phyloP scores from a whole-genome alignment of 2,888 invertebrate species.

The Sericinus montela region DNA sequence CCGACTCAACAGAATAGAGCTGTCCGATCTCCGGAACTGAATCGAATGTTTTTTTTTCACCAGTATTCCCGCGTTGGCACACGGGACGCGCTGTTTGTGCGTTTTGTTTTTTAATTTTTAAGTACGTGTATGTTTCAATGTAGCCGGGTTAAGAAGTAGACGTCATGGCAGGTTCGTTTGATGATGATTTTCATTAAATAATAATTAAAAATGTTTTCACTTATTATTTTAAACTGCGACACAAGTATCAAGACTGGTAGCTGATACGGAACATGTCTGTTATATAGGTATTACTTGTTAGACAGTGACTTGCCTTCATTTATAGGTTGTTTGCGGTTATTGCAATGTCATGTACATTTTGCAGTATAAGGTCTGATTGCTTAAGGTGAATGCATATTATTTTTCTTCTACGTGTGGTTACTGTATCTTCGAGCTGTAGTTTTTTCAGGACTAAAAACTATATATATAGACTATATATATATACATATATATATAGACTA shows the following conservation, averaged over 20 bases:
- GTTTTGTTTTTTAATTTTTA: conserved; percentile 44
- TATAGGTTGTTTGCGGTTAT: conserved; percentile 2
- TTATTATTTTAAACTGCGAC: background rate
- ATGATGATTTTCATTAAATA: background rate
- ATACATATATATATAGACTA: too few species aligned
- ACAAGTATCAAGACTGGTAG: background rate
- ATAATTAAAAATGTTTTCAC: background rate
- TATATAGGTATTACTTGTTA: conserved; percentile 4
- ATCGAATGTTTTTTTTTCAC: conserved; percentile 25
- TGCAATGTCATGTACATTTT: background rate
- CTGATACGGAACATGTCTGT: conserved; percentile 4
- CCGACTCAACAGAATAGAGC: conserved; percentile 12
- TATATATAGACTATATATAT: too few species aligned
- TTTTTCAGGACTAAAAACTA: too few species aligned
- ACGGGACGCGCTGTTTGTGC: conserved; percentile 42
- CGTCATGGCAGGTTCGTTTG: conserved; percentile 53
- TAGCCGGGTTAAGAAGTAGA: conserved; percentile 33
- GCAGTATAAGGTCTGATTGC: too few species aligned
- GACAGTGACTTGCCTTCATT: conserved; percentile 7
- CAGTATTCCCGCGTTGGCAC: conserved; percentile 40
- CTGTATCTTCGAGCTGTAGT: too few species aligned
- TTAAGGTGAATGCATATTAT: too few species aligned
- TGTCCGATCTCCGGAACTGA: conserved; percentile 21
- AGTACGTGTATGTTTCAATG: conserved; percentile 17
- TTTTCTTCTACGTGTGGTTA: too few species aligned